These are phyloP conservation scores for Macaca fascicularis DNA, from an alignment of 2,113 vertebrate genomes.

Conservation along the genomic window T2T-MFA8v1.1 NC_088395.1:146938501-146939000, in stretches of 20 bases:
- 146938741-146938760: not conserved
- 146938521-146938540: not conserved
- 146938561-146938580: not conserved
- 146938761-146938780: not conserved
- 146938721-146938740: not conserved
- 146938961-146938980: not conserved
- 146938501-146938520: not conserved
- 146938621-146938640: not conserved
- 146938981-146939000: not conserved
- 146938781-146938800: not conserved
- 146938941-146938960: constrained; percentile 1
- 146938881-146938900: not conserved
- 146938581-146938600: not conserved
- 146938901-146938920: not conserved
- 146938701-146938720: not conserved
- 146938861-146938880: not conserved
- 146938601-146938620: not conserved
- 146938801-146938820: not conserved
- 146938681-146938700: not conserved
- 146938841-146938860: not conserved
- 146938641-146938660: not conserved
- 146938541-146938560: not conserved
- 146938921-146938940: not conserved
- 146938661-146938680: not conserved
- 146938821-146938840: not conserved